These are phyloP conservation scores for Montipora capitata DNA, from an alignment of 92 coral and sea anemone species.

Conservation along the genomic window DNA sequence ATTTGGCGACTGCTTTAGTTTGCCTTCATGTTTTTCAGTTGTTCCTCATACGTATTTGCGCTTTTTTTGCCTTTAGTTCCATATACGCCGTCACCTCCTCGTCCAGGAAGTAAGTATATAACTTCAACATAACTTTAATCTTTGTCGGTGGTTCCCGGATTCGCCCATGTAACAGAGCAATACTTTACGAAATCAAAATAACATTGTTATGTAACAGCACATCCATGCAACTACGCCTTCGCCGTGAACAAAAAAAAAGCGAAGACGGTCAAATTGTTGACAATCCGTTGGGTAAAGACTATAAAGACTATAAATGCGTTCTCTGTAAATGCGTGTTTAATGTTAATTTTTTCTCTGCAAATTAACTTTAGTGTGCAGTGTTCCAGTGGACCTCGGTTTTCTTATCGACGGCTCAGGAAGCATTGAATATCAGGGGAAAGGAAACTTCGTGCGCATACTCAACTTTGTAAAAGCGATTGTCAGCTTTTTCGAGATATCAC, in stretches of 20 bases:
- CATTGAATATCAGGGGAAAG: conserved; percentile 77
- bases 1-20: not conserved
- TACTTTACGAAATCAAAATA: no score
- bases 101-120: conserved; percentile 40
- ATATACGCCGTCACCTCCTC: not conserved
- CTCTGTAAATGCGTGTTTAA: not conserved
- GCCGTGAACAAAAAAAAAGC: no score
- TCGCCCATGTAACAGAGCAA: no score
- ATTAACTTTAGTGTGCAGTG: conserved; percentile 47
- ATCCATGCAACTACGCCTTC: no score
- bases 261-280: no score
- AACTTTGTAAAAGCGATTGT: conserved; percentile 69
- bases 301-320: no score
- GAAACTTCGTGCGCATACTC: conserved; percentile 82
- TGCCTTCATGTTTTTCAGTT: not conserved
- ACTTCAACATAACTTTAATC: no score
- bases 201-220: no score
- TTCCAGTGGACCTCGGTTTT: conserved; percentile 78
- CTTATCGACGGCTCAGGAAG: conserved; percentile 91
- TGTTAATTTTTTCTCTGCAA: not conserved
- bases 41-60: not conserved
- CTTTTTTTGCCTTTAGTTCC: not conserved
- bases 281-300: no score
- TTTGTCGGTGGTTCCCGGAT: no score
- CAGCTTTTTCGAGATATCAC: conserved; percentile 78